Base-by-base conservation (phyloP, 2,113 vertebrate species). In the Malurus cyaneus region DNA sequence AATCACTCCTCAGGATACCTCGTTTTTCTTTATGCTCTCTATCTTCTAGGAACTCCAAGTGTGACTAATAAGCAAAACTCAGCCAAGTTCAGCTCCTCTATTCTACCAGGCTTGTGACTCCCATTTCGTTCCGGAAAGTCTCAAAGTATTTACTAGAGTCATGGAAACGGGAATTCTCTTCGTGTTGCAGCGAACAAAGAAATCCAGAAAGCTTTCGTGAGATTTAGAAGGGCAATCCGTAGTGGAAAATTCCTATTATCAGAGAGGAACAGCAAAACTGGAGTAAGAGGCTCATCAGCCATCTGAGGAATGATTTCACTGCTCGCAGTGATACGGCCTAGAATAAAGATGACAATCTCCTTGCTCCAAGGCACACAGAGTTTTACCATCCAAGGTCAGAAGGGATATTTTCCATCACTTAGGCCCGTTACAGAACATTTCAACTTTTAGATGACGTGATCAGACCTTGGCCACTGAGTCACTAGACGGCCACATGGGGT, bases 1-100 rank as follows among this genome's bases (percentile, higher is more conserved):
- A 69, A 61, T 78, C 72, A 29, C 80, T n/a, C 82, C 86, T 85
- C 93, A 92, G 88, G 92, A 96, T 88, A 39, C 78, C 84, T 88
- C 31, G 11, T 77, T 91, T 84, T 84, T 52, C 65, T 79, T 92
- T 88, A 69, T 62, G 73, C 77, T 94, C 70, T 83, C 83, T 81
- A 24, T 73, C 49, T 86, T 92, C 84, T 81, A 73, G 24, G 66
- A 92, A 41, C 32, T 77, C 46, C 85, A 90, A 88, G 94, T 54
- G 31, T 88, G 44, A 88, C 54, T 88, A 73, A 81, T 52, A 83
- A 89, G 74, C 14, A 85, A 59, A 36, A 71, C 56, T 60, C 83
- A 78, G 67, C 31, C 89, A 91, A 61, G 12, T 65, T 92, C 81
- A 66, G 16, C 34, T 71, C 28, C 24, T 89, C 54, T 49, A n/a